Conservation (phyloP, 2,888 invertebrate genomes). For the Ectemnius lituratus region DNA sequence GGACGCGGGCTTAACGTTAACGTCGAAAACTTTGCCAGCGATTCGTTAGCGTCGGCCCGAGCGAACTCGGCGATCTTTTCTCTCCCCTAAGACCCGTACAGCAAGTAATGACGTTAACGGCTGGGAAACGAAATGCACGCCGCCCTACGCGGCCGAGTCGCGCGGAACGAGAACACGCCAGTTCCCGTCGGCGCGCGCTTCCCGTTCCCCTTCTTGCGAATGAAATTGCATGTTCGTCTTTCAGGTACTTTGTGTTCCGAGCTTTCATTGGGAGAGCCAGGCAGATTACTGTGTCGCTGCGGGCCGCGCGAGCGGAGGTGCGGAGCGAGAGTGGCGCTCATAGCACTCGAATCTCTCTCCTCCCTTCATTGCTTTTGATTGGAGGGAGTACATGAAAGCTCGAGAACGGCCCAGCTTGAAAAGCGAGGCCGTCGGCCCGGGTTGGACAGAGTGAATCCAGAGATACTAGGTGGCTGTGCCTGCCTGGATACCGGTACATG, state of each 20-base stretch:
- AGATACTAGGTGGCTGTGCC: no score
- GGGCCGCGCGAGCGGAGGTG: background rate
- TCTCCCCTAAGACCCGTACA: constrained; percentile 6
- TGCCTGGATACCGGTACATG: no score
- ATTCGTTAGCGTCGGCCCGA: constrained; percentile 6
- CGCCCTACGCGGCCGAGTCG: background rate
- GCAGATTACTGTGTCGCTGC: background rate
- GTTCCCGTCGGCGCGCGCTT: background rate
- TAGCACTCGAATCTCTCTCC: background rate
- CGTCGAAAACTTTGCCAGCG: constrained; percentile 10
- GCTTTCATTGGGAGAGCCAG: background rate
- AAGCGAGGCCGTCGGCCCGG: no score
- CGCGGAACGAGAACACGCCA: background rate
- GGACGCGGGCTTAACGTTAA: constrained; percentile 8
- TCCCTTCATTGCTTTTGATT: no score
- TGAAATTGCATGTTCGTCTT: constrained; percentile 4
- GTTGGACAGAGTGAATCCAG: no score
- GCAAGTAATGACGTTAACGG: constrained; percentile 3
- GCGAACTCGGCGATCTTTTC: constrained; percentile 5
- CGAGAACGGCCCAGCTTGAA: no score
- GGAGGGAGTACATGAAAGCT: no score
- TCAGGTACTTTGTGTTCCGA: constrained; percentile 1
- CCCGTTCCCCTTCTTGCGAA: background rate
- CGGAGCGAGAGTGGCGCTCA: background rate
- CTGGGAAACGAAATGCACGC: background rate